Conservation (phyloP, 2,113 vertebrate species). For the Pycnonotus jocosus region DNA sequence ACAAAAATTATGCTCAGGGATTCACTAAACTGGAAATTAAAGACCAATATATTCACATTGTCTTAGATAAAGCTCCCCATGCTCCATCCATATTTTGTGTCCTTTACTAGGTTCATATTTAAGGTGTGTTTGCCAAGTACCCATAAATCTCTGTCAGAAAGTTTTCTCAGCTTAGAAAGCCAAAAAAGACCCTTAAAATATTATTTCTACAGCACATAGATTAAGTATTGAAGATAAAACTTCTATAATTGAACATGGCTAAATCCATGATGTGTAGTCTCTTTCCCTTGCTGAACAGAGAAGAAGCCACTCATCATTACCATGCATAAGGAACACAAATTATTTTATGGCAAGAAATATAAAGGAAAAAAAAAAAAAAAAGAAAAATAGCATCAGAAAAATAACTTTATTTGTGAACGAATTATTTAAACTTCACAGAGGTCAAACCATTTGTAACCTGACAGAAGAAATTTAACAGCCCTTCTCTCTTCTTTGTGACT, state of each 20-base stretch:
- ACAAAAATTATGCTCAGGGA: not conserved
- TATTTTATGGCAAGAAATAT: not conserved
- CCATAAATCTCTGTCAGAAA: not conserved
- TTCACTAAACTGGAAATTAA: not conserved
- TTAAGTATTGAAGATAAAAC: not conserved
- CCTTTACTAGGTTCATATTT: not conserved
- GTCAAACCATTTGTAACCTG: not conserved
- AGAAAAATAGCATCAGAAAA: not conserved
- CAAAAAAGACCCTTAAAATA: not conserved
- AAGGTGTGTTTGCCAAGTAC: not conserved
- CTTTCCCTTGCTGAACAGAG: not conserved
- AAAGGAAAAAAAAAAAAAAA: accelerated
- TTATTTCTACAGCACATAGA: not conserved
- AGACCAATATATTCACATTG: not conserved
- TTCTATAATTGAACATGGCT: not conserved
- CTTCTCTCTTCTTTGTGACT: not conserved
- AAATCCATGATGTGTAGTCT: not conserved
- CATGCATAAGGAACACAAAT: not conserved
- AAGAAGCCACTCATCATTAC: not conserved
- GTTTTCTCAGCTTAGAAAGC: not conserved
- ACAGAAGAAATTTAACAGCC: not conserved
- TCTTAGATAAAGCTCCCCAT: not conserved
- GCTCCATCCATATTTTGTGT: not conserved
- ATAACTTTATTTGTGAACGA: not conserved
- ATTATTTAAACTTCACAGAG: not conserved